Evolutionary conservation across 1,140 invertebrate genomes (phyloP).

Genomic region (Calephelis nemesis): DNA sequence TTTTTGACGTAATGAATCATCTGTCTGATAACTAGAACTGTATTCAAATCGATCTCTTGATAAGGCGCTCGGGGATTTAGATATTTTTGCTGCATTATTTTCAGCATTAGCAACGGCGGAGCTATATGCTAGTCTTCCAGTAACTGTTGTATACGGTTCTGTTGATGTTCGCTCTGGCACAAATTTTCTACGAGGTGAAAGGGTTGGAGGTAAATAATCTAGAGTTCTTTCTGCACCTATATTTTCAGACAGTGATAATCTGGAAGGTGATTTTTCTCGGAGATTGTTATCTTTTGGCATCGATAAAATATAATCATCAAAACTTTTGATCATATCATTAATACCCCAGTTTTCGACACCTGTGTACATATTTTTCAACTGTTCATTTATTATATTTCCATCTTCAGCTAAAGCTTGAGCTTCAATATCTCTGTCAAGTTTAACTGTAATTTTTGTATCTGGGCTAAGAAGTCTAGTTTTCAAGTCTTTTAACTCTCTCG

Average conservation of each 20-base stretch:
- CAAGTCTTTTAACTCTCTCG: slow-evolving; percentile 87
- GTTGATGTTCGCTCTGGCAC: slow-evolving; percentile 77
- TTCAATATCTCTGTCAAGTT: slow-evolving; percentile 78
- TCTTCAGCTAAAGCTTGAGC: slow-evolving; percentile 81
- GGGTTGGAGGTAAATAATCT: slow-evolving; percentile 70
- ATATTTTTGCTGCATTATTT: slow-evolving; percentile 72
- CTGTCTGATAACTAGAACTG: slow-evolving; percentile 58
- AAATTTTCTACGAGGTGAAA: slow-evolving; percentile 79
- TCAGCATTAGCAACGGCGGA: slow-evolving; percentile 81
- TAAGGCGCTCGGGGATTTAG: slow-evolving; percentile 72
- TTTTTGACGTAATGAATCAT: slow-evolving; percentile 53
- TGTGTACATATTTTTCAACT: slow-evolving; percentile 84
- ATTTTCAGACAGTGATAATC: slow-evolving; percentile 79
- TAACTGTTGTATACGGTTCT: slow-evolving; percentile 81
- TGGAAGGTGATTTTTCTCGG: slow-evolving; percentile 80
- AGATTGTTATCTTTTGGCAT: slow-evolving; percentile 61
- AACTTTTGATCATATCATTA: slow-evolving; percentile 81
- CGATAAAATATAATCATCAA: slow-evolving; percentile 79
- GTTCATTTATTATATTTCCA: slow-evolving; percentile 84
- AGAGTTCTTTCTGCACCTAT: slow-evolving; percentile 78
- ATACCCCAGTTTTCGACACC: slow-evolving; percentile 87
- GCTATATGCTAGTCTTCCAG: slow-evolving; percentile 81
- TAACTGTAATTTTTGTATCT: slow-evolving; percentile 67
- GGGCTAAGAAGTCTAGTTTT: slow-evolving; percentile 84
- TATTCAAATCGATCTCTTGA: slow-evolving; percentile 76